These are phyloP conservation scores for Pocota personata DNA, from an alignment of 2,888 invertebrate genomes.

Conservation along the genomic window DNA sequence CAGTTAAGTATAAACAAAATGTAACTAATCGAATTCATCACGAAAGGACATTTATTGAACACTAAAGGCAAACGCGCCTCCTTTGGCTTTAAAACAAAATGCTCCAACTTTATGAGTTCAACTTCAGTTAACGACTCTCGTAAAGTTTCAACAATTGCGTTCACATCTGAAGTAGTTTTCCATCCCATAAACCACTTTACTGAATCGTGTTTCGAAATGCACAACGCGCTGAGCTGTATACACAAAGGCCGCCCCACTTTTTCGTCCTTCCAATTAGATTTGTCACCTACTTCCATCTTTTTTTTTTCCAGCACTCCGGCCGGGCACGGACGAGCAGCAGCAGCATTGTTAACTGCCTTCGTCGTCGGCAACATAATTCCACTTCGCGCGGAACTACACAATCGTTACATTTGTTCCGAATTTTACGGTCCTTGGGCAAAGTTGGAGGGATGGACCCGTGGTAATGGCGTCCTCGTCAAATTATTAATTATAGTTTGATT, in stretches of 20 bases:
- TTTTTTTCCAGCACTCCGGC: neutral
- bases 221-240: neutral
- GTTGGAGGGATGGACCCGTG: neutral
- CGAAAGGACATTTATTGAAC: conserved; percentile 14
- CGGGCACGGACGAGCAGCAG: neutral
- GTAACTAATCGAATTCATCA: neutral
- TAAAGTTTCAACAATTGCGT: conserved; percentile 40
- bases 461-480: conserved; percentile 5
- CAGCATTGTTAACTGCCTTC: neutral
- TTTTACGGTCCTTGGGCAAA: neutral
- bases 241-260: neutral
- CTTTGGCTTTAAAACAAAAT: neutral
- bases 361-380: conserved; percentile 8
- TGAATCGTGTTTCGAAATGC: neutral
- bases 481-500: conserved; percentile 58
- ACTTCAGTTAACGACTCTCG: conserved; percentile 47
- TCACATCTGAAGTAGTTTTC: conserved; percentile 41
- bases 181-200: conserved; percentile 26
- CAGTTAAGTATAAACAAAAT: neutral
- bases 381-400: neutral
- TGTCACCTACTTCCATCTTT: conserved; percentile 13
- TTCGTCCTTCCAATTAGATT: conserved; percentile 29
- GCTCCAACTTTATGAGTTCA: conserved; percentile 20
- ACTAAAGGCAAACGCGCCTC: neutral
- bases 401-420: conserved; percentile 8